These are phyloP conservation scores for Caenorhabditis sp. DNA, from an alignment of 2,888 invertebrate species.

Conservation along the genomic window DNA sequence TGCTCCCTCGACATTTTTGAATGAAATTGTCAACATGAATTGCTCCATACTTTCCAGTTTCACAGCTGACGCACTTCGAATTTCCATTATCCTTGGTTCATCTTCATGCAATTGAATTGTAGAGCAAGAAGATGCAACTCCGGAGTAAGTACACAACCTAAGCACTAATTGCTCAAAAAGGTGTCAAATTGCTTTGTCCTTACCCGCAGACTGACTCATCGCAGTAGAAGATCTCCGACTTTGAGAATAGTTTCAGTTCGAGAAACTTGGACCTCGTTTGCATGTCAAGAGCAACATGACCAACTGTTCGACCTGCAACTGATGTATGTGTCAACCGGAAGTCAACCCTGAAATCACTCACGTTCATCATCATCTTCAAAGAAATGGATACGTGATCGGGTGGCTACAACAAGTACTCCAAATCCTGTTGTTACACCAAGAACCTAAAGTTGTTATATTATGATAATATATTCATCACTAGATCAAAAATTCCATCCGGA, in stretches of 20 bases:
- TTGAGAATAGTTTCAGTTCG: conserved; percentile 69
- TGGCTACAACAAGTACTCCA: conserved; percentile 51
- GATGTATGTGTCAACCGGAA: conserved; percentile 11
- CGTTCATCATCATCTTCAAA: conserved; percentile 52
- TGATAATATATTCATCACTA: too few relatives aligned
- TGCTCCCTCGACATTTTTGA: conserved; percentile 11
- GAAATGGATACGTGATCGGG: conserved; percentile 36
- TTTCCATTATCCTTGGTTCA: conserved; percentile 34
- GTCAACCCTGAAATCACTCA: conserved; percentile 13
- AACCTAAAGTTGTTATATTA: conserved; percentile 21
- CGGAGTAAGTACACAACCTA: conserved; percentile 48
- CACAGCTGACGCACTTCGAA: conserved; percentile 46
- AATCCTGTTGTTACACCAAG: conserved; percentile 42
- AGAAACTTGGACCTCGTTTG: conserved; percentile 49
- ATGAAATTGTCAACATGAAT: conserved; percentile 42
- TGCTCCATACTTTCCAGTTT: conserved; percentile 48
- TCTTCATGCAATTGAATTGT: conserved; percentile 25
- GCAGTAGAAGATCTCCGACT: conserved; percentile 70
- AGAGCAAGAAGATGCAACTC: conserved; percentile 39
- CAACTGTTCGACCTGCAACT: conserved; percentile 50
- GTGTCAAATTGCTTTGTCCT: neutral
- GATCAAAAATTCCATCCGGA: too few relatives aligned
- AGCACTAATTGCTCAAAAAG: neutral
- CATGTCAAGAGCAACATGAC: conserved; percentile 38
- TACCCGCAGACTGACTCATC: conserved; percentile 68